Evolutionary conservation across 2,113 vertebrate genomes (phyloP).

Genomic region (Salvelinus fontinalis): DNA sequence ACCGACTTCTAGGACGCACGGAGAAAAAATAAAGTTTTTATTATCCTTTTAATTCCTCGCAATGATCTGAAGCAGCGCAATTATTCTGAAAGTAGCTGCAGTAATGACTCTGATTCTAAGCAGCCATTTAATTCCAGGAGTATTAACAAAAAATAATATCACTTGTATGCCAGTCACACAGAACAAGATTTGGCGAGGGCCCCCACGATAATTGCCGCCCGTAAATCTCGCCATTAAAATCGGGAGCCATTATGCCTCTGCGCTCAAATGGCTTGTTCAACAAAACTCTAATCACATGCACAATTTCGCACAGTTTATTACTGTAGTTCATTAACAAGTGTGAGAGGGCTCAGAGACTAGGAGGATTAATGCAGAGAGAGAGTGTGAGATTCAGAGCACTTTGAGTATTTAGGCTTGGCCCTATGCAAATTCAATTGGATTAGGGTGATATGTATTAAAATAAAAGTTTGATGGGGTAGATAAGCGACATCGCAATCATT

Average conservation of each 20-base stretch:
- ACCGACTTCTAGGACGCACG: conserved; percentile 6
- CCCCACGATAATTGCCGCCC: conserved; percentile 62
- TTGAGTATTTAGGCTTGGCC: background rate
- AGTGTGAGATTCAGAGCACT: background rate
- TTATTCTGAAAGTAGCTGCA: conserved; percentile 60
- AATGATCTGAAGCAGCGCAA: conserved; percentile 56
- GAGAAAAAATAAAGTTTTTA: conserved; percentile 48
- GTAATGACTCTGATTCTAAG: conserved; percentile 68
- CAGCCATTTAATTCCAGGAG: conserved; percentile 72
- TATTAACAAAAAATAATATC: conserved; percentile 70
- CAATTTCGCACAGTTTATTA: conserved; percentile 63
- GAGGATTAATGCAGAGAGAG: background rate
- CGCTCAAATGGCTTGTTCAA: conserved; percentile 67
- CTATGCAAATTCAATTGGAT: background rate
- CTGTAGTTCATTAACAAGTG: conserved; percentile 60
- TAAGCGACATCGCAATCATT: too few relatives aligned
- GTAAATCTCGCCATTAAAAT: conserved; percentile 70
- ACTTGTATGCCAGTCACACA: conserved; percentile 62
- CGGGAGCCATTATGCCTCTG: conserved; percentile 57
- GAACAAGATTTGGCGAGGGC: conserved; percentile 65
- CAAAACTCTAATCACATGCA: conserved; percentile 62
- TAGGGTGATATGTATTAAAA: background rate
- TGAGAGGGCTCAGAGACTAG: conserved; percentile 38
- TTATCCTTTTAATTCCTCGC: conserved; percentile 49
- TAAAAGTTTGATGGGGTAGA: too few relatives aligned